phyloP scores from a whole-genome alignment of 2,797 vertebrate genomes.

The Cirrhinus molitorella region DNA sequence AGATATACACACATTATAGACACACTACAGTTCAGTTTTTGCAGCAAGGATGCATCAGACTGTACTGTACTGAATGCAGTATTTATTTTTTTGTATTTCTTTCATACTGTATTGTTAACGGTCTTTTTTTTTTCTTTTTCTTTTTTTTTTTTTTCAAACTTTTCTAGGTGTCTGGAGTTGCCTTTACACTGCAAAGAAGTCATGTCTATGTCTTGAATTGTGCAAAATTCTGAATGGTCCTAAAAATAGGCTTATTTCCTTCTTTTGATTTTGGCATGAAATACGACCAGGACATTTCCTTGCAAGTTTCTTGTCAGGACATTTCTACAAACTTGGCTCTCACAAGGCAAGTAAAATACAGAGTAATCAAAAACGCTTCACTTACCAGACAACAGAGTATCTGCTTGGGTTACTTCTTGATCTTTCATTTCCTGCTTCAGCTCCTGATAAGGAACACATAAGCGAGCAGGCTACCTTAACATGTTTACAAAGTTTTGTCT shows the following conservation, averaged over 20 bases:
- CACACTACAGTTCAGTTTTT: no score
- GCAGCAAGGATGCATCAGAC: no score
- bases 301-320: not conserved
- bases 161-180: not conserved
- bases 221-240: not conserved
- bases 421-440: constrained; percentile 35
- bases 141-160: not conserved
- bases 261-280: not conserved
- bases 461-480: constrained; percentile 48
- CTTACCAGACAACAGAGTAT: not conserved
- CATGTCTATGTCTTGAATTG: not conserved
- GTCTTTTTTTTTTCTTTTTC: no score
- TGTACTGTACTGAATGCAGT: no score
- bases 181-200: not conserved
- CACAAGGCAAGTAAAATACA: not conserved
- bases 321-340: constrained; percentile 5
- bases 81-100: not conserved
- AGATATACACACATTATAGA: no score
- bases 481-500: constrained; percentile 57
- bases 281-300: not conserved
- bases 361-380: not conserved
- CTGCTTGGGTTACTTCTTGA: not conserved
- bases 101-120: not conserved
- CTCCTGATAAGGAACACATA: constrained; percentile 24
- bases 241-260: not conserved